Percentiles rank a stretch among this genome's conserved stretches.
phyloP scores from a whole-genome alignment of 2,797 vertebrate species.

The Gorsachius magnificus region DNA sequence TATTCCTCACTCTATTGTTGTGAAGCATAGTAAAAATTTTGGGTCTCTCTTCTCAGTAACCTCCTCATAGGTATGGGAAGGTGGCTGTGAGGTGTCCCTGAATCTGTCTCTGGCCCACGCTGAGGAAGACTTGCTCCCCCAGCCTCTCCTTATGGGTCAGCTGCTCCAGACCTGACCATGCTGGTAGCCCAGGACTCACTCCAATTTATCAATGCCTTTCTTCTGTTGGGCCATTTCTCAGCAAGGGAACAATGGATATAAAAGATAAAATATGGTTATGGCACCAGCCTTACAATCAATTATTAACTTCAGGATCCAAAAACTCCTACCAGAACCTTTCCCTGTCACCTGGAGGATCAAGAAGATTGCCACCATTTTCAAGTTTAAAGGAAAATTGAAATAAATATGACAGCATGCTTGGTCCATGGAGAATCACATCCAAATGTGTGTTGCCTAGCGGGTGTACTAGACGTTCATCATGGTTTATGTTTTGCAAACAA shows the following conservation, averaged over 20 bases:
- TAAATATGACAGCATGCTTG: neutral
- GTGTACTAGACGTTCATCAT: neutral
- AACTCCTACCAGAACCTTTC: neutral
- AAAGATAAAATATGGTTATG: neutral
- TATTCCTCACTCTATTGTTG: neutral
- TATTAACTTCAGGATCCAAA: neutral
- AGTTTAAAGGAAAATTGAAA: neutral
- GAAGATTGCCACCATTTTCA: neutral
- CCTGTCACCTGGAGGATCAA: neutral
- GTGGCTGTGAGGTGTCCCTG: neutral
- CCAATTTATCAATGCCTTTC: neutral
- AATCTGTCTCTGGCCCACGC: neutral
- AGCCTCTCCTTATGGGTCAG: neutral
- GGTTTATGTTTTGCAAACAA: neutral
- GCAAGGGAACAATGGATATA: neutral
- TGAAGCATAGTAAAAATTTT: neutral
- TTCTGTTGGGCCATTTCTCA: neutral
- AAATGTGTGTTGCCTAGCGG: neutral
- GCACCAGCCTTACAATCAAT: neutral
- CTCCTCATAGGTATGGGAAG: neutral
- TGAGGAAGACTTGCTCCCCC: neutral
- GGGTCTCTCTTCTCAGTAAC: neutral
- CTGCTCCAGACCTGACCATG: neutral
- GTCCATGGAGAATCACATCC: neutral
- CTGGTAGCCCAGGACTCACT: neutral